Conservation (phyloP, 1,140 invertebrate genomes). For the Anadara kagoshimensis region DNA sequence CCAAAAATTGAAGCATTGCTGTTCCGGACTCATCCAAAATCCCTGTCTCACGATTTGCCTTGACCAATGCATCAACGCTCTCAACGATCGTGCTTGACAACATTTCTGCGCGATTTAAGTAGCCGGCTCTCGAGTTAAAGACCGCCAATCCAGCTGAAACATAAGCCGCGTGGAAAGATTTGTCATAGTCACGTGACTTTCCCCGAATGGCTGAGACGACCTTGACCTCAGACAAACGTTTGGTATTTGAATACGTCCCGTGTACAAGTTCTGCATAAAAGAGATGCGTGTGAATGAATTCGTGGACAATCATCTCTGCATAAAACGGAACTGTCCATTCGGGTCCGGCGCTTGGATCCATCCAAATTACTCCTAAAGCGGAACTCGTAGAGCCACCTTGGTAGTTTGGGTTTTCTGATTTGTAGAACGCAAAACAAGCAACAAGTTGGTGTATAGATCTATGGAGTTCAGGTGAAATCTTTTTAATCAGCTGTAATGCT, state of each 20-base stretch:
- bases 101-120: neutral
- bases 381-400: conserved; percentile 11
- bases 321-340: conserved; percentile 10
- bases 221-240: conserved; percentile 1
- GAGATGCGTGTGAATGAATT: conserved; percentile 14
- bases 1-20: conserved; percentile 5
- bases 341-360: conserved; percentile 3
- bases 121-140: neutral
- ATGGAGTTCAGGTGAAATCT: conserved; percentile 5
- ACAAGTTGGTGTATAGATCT: conserved; percentile 3
- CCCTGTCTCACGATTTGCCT: neutral
- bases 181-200: conserved; percentile 15
- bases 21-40: conserved; percentile 10
- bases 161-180: conserved; percentile 14
- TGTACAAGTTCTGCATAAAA: conserved; percentile 19
- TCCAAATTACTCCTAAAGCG: conserved; percentile 15
- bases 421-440: conserved; percentile 21
- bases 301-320: conserved; percentile 20
- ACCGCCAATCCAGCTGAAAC: conserved; percentile 10
- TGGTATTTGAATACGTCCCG: neutral
- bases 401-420: neutral
- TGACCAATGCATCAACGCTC: neutral
- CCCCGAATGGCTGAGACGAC: conserved; percentile 7
- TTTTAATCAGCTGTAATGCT: conserved; percentile 14
- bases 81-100: neutral